A percentile compares a stretch with the other conserved stretches of the same genome.
Evolutionary conservation across 2,797 vertebrate species (phyloP).

Genomic region (Valencia hispanica): DNA sequence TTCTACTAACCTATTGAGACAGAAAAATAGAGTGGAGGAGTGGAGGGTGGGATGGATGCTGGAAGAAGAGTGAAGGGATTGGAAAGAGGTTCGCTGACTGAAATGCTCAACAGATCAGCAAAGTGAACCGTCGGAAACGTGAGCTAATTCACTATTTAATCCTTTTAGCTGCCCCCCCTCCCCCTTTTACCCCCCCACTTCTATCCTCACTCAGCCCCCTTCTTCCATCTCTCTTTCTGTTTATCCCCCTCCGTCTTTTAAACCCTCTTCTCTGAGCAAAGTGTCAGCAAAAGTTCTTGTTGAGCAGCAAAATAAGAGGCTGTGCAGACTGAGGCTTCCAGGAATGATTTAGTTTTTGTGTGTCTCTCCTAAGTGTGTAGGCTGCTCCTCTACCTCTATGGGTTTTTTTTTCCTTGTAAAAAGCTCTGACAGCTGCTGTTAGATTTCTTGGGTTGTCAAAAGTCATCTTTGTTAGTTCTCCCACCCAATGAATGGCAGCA

Average conservation of each 20-base stretch:
- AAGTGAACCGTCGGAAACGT: conserved; percentile 80
- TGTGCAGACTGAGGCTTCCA: conserved; percentile 47
- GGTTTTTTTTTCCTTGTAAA: conserved; percentile 54
- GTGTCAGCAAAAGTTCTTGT: conserved; percentile 77
- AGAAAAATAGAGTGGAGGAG: conserved; percentile 69
- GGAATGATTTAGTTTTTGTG: conserved; percentile 42
- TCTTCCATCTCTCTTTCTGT: conserved; percentile 30
- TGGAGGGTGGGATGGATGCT: conserved; percentile 50
- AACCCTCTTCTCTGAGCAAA: conserved; percentile 48
- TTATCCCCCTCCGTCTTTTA: conserved; percentile 35
- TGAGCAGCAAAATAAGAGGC: conserved; percentile 57
- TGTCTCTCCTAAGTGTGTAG: conserved; percentile 68
- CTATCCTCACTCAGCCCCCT: conserved; percentile 60
- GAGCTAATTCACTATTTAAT: conserved; percentile 82
- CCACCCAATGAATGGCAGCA: conserved; percentile 69
- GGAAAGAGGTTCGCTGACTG: conserved; percentile 65
- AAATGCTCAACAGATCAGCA: conserved; percentile 81
- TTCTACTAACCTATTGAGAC: conserved; percentile 75
- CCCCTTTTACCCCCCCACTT: conserved; percentile 61
- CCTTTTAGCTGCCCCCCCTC: conserved; percentile 75
- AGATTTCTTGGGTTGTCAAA: conserved; percentile 81
- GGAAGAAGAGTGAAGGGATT: conserved; percentile 49
- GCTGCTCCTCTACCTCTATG: conserved; percentile 55
- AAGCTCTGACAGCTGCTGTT: conserved; percentile 75
- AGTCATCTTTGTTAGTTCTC: conserved; percentile 80